Evolutionary conservation across 2,113 vertebrate genomes (phyloP), one percentile per base, ranked within the genome.

Genomic region (Sapajus apella): DNA sequence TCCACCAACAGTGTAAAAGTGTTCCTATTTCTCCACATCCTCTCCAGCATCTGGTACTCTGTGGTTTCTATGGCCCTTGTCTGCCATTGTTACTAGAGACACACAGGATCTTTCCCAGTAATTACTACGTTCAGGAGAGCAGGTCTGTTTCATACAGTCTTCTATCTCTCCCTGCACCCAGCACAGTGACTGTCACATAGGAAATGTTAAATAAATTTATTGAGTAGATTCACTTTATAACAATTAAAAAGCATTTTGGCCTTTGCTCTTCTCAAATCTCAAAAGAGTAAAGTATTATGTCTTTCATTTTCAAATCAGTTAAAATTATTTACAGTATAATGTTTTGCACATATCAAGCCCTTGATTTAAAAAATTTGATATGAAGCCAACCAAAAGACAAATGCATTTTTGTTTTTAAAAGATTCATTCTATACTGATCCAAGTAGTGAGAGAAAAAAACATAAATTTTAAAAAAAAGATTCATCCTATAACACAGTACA

Each of bases 231-330:
- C 52, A 79, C 35, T 86, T 88, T 95, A 72, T 82, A 72, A 81
- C 9, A 45, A 56, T 79, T 30, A 47, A 25, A 81, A 87, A 83
- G 50, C 5, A 70, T 73, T 55, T 70, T 32, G 93, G 70, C 17
- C 45, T 93, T 92, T 87, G 18, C 18, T 79, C 11, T 92, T 72
- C n/a, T 89, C 25, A 92, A 96, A 73, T 55, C 30, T 89, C 89
- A 52, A 87, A 82, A 90, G 72, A 40, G 18, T 40, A 87, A 21
- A 77, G 73, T 90, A 87, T 92, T 25, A 93, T 43, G 87, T 61
- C 90, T 83, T 92, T 77, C 32, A 64, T 70, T 88, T 92, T 94
- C 27, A 92, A 80, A 80, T 64, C 55, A 47, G 43, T 96, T 82
- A 95, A 94, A 75, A 75, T 90, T 89, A 13, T 76, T 89, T 90